Conservation (phyloP, 2,113 vertebrate genomes). For the Craseonycteris thonglongyai region DNA sequence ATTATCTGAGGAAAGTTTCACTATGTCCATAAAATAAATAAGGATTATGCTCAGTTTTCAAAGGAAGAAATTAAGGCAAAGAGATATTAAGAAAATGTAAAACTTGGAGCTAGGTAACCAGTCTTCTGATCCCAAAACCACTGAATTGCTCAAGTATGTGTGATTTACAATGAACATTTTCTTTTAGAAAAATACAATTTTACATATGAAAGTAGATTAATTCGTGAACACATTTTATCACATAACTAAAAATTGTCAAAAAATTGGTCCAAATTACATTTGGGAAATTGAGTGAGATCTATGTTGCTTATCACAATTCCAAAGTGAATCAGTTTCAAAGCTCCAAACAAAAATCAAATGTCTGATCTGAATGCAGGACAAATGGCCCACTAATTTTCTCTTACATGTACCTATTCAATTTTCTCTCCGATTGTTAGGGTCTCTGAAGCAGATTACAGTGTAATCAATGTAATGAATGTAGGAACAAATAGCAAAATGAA, state of each 20-base stretch:
- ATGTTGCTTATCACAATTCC: neutral
- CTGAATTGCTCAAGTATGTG: neutral
- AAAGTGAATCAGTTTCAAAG: constrained; percentile 16
- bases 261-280: neutral
- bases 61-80: neutral
- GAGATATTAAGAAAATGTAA: neutral
- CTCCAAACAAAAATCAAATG: neutral
- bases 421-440: constrained; percentile 43
- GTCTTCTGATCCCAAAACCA: neutral
- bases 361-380: neutral
- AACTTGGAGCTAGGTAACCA: neutral
- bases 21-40: neutral
- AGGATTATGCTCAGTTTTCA: neutral
- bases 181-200: constrained; percentile 41
- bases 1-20: constrained; percentile 8
- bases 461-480: constrained; percentile 49
- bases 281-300: neutral
- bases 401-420: neutral
- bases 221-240: constrained; percentile 11
- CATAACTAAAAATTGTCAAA: neutral
- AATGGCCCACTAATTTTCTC: constrained; percentile 17
- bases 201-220: neutral
- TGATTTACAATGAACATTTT: neutral
- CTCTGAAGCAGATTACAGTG: constrained; percentile 30
- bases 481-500: constrained; percentile 48